Evolutionary conservation across 2,113 vertebrate species (phyloP), one percentile per base, ranked within the genome.

Genomic region (Corythaeola cristata): DNA sequence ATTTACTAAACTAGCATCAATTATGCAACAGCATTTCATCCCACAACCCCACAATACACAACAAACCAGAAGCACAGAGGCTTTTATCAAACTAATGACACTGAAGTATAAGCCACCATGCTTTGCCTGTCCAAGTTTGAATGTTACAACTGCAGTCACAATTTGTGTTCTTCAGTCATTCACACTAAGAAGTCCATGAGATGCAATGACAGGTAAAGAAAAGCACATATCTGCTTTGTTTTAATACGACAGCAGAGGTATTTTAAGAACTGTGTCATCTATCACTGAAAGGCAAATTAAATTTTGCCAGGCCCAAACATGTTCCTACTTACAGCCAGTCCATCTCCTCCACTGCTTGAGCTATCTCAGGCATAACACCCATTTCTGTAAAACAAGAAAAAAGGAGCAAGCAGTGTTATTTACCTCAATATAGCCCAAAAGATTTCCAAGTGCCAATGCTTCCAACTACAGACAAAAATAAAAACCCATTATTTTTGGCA

Each of bases 311-410:
- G 22, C 50, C 22, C 28, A 69, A 64, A 82, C 0, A 3, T 37
- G 50, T n/a, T 86, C 20, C 73, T 95, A 99, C 99, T 99, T 97
- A 99, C 99, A 99, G 98, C 99, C 99, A 99, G 93, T 99, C 99
- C 99, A 99, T 98, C 95, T 99, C 99, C 79, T 99, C 99, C 85
- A 99, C 99, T 35, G 99, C 99, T 98, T 99, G 99, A n/a, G 99
- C 99, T 67, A 99, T 99, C 97, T 99, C 99, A 60, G 98, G 98
- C 99, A 99, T 99, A 72, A 99, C 99, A 28, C 99, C 99, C 99
- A 99, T 99, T 97, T 99, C 99, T 99, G 97, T 28, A 95, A 82
- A 18, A 81, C 91, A 97, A 95, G 10, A 66, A 60, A 90, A 83
- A 60, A 73, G 5, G 20, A 91, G 39, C 7, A 49, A 91, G 39